Evolutionary conservation across 2,113 vertebrate genomes (phyloP).

Genomic region (Limnothrissa miodon): DNA sequence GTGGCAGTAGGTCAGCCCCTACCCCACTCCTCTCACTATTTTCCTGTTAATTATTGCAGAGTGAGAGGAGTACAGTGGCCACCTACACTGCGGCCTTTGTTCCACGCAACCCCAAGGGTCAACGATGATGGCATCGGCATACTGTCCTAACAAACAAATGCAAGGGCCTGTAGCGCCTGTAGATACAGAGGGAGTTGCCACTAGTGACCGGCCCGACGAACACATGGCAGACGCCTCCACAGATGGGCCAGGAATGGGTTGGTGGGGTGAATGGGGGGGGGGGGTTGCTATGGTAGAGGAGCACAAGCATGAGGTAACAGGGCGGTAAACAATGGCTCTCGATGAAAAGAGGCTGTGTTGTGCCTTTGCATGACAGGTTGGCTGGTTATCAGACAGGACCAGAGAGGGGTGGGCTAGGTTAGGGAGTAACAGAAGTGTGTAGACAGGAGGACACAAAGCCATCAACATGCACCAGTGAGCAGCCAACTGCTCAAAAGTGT

Average conservation of each 20-base stretch:
- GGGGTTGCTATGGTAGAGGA: conserved; percentile 63
- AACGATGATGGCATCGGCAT: conserved; percentile 37
- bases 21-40: conserved; percentile 47
- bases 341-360: conserved; percentile 63
- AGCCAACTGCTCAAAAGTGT: conserved; percentile 73
- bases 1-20: neutral
- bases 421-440: conserved; percentile 59
- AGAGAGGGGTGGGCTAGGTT: conserved; percentile 31
- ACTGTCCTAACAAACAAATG: neutral
- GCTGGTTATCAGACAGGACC: conserved; percentile 51
- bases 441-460: conserved; percentile 64
- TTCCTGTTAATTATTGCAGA: conserved; percentile 65
- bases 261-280: conserved; percentile 6
- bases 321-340: conserved; percentile 67
- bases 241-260: conserved; percentile 65
- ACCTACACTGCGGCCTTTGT: conserved; percentile 68
- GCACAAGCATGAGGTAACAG: conserved; percentile 67
- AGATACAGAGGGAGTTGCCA: conserved; percentile 65
- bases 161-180: conserved; percentile 22
- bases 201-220: conserved; percentile 56
- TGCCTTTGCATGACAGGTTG: conserved; percentile 59
- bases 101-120: conserved; percentile 61
- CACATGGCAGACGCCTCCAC: conserved; percentile 73
- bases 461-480: conserved; percentile 56
- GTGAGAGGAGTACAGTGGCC: conserved; percentile 60